Evolutionary conservation across 2,888 invertebrate genomes (phyloP), one percentile per base, ranked within the genome.

Genomic region (Glyphotaelius pellucidus): DNA sequence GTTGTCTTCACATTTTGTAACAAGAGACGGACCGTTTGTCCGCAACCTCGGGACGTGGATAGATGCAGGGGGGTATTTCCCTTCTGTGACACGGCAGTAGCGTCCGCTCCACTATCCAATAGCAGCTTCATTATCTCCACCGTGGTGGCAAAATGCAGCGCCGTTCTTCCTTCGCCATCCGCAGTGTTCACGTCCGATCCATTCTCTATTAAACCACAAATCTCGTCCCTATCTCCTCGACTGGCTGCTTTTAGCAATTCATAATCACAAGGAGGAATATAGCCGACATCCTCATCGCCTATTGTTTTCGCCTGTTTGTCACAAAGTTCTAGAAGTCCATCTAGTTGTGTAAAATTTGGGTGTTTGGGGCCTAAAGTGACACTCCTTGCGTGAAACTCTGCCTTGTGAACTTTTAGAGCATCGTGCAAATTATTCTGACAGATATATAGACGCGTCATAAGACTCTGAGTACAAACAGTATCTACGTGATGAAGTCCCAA

Each of bases 61-160:
- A 98, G 97, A 95, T 99, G 98, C 32, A 98, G 95, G 35, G 97
- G 97, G 79, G 97, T 98, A 95, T 97, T 97, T 0, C 98, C 98
- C 95, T 99, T 98, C 90, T 96, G 96, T 95, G 99, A 99, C 95
- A 96, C 96, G 35, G 97, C 94, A 93, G 96, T 95, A 11, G 97
- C 94, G 94, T 97, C 95, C 12, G 98, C 98, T 93, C 97, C 97
- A 91, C 95, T 95, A 32, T 96, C 94, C 42, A 98, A 95, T 89
- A 99, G 95, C 88, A 98, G 95, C 94, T 97, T 95, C 0, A 98
- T 97, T 93, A 98, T 96, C 87, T 96, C 95, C 83, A 95, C 93
- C 95, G 98, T 97, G 35, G 38, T 38, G 32, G 85, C 85, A 38
- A 38, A 38, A 19, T 85, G 38, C 85, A 85, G 38, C 3, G 42